Evolutionary conservation across 2,888 invertebrate genomes (phyloP), one percentile per base, ranked within the genome.

Genomic region (Calameuta idolon): DNA sequence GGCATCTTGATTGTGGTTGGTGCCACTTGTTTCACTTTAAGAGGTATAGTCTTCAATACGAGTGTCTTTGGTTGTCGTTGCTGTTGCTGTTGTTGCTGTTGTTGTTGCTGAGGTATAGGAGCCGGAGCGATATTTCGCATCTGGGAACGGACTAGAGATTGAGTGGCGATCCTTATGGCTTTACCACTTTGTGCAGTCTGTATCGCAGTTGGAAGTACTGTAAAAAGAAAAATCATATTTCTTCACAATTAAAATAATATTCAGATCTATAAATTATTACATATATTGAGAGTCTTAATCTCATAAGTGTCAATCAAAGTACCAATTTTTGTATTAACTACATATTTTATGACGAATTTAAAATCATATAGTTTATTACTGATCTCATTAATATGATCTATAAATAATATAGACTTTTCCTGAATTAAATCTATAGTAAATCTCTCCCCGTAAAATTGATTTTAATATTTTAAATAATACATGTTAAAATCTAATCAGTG

Each of bases 1-100:
- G 89, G 87, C 87, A 91, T 88, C 80, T 90, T 90, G 31, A 90
- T 89, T n/a, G 88, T 85, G 80, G 89, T 89, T 2, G 91, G 88
- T 34, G 91, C 85, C 23, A 90, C 87, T 81, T 89, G 90, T 75
- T 91, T 91, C 34, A 91, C 88, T 83, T 90, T 90, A 73, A 91
- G 79, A 9, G 90, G 91, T 85, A 90, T 90, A 3, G 91, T 89
- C 80, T 91, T 91, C 69, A 91, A 81, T 55, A 91, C 89, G 69
- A 91, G 85, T 37, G 91, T 90, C 86, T 91, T 91, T 83, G 89
- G 87, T 80, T 88, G 87, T 76, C 85, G 86, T 81, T 87, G 88
- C 37, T 83, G 85, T 55, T 79, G 83, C 12, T 74, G 82, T 35
- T 81, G 85, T 15, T 79, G 79, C 31, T 40, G 84, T 40, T 79